These are phyloP conservation scores for Zaprionus africanus DNA, from an alignment of 1,140 invertebrate species.

Conservation along the genomic window DNA sequence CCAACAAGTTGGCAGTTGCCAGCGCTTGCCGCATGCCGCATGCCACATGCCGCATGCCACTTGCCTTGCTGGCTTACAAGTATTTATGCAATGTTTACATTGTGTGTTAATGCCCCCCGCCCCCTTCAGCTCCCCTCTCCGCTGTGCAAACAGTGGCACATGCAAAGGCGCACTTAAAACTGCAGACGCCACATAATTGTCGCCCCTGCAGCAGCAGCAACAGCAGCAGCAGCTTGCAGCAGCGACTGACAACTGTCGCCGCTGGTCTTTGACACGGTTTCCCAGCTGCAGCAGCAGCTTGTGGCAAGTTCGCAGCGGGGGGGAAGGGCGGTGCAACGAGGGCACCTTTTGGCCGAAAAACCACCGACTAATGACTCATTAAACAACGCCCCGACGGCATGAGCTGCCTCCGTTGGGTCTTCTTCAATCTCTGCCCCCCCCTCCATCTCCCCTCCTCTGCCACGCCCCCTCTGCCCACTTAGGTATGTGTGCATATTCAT, in stretches of 20 bases:
- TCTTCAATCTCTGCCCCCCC: neutral
- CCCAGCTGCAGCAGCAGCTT: neutral
- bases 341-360: conserved; percentile 38
- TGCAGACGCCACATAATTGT: conserved; percentile 81
- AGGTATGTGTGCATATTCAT: conserved; percentile 74
- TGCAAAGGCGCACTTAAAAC: conserved; percentile 81
- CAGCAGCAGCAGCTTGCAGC: conserved; percentile 26
- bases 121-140: neutral
- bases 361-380: conserved; percentile 74
- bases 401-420: conserved; percentile 26
- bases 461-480: neutral
- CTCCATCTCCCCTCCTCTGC: no score
- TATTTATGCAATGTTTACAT: conserved; percentile 81
- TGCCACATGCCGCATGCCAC: conserved; percentile 21
- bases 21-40: conserved; percentile 31
- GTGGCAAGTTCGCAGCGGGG: neutral
- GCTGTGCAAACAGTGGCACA: conserved; percentile 69
- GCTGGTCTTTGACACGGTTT: conserved; percentile 69
- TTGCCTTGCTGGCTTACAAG: conserved; percentile 41
- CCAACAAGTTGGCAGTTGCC: conserved; percentile 68
- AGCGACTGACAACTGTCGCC: conserved; percentile 73
- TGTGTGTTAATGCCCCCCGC: conserved; percentile 66
- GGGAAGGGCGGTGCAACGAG: conserved; percentile 27
- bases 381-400: conserved; percentile 67
- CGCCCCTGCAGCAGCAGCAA: conserved; percentile 30